phyloP scores from a whole-genome alignment of 2,888 invertebrate species.

The Pelosia muscerda region DNA sequence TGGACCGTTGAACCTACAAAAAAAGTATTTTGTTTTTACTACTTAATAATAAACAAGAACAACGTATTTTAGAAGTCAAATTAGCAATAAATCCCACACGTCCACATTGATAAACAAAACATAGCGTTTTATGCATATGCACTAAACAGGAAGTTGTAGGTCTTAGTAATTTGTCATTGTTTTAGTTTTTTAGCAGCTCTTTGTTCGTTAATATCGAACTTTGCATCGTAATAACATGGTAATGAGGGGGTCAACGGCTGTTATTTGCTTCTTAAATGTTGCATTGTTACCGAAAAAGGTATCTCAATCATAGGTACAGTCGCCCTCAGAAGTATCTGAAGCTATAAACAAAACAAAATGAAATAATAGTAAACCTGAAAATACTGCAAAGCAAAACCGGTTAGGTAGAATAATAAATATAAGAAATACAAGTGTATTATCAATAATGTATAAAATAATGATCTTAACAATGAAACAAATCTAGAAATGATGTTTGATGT shows the following conservation, averaged over 20 bases:
- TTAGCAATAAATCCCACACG: conserved; percentile 3
- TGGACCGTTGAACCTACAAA: too few relatives aligned
- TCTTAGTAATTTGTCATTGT: conserved; percentile 61
- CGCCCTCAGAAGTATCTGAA: too few relatives aligned
- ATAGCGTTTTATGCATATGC: neutral
- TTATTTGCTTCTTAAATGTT: conserved; percentile 51
- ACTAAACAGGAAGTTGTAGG: conserved; percentile 51
- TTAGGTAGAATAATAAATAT: too few relatives aligned
- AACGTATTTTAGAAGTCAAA: neutral
- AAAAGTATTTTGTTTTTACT: neutral
- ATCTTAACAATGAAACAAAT: too few relatives aligned
- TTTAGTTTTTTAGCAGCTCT: conserved; percentile 62
- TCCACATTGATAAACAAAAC: neutral
- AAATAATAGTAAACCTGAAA: too few relatives aligned
- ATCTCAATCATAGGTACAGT: conserved; percentile 10
- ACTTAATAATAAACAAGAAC: neutral
- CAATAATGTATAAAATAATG: too few relatives aligned
- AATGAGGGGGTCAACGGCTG: conserved; percentile 62
- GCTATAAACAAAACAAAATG: too few relatives aligned
- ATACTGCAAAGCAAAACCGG: too few relatives aligned
- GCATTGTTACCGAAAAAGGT: conserved; percentile 51
- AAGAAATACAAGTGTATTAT: too few relatives aligned
- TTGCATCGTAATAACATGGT: conserved; percentile 63
- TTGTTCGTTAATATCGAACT: conserved; percentile 55
- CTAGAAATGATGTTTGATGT: too few relatives aligned